These are phyloP conservation scores for Elephantulus edwardii DNA, from an alignment of 2,113 vertebrate genomes.

Conservation along the genomic window DNA sequence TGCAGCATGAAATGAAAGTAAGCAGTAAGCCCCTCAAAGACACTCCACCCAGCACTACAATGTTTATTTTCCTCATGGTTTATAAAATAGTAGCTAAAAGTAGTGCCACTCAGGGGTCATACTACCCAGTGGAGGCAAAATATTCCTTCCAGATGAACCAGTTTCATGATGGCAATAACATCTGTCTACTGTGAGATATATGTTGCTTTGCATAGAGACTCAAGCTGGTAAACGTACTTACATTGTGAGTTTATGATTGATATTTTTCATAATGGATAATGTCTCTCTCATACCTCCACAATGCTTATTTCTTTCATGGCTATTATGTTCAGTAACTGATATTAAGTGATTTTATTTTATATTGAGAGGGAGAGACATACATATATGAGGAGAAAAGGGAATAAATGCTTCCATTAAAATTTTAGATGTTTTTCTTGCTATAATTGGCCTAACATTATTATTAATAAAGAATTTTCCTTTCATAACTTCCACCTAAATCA, in stretches of 20 bases:
- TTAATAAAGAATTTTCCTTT: neutral
- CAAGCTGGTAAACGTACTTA: neutral
- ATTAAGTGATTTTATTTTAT: neutral
- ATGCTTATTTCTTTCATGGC: neutral
- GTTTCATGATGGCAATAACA: neutral
- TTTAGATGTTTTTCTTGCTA: neutral
- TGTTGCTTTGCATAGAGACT: neutral
- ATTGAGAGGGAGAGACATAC: neutral
- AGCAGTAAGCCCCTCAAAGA: neutral
- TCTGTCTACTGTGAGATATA: neutral
- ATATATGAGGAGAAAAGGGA: neutral
- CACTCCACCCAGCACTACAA: neutral
- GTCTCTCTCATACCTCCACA: neutral
- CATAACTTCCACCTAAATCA: neutral
- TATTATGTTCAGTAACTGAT: neutral
- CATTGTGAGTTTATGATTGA: neutral
- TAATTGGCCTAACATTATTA: neutral
- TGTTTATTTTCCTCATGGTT: neutral
- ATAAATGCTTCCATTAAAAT: neutral
- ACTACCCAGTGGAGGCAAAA: neutral
- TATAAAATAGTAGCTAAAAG: neutral
- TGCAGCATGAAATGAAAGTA: neutral
- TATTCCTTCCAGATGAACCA: neutral
- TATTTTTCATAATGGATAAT: neutral
- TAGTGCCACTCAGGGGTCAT: neutral